Base-by-base conservation (phyloP, 2,797 vertebrate species). In the Liasis olivaceus region DNA sequence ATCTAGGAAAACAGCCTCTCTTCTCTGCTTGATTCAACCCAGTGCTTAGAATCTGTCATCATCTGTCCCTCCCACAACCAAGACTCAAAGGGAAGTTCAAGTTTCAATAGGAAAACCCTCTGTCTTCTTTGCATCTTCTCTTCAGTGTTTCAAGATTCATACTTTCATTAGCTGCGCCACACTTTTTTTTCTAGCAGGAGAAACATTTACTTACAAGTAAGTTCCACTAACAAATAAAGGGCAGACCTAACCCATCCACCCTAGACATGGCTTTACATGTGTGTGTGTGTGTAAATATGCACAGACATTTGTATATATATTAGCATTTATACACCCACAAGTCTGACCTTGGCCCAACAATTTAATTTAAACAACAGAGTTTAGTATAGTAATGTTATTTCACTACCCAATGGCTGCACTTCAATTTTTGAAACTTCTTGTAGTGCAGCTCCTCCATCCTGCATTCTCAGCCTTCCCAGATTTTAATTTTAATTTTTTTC, bases 401-500 rank as follows among this genome's bases (percentile, higher is more conserved):
- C n/a, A 89, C 31, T 47, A 15, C n/a, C 63, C 24, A 36, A 13
- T 54, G 31, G 51, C 26, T 87, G 24, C 2, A 59, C 17, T 26
- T n/a, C 54, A 47, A 1, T 24, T 64, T 63, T 12, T 81, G 20
- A 81, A 81, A 47, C 42, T 81, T 31, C n/a, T 54, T 56, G 90
- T 91, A 26, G 81, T 93, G 92, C 90, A 56, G 87, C 91, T 2
- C 69, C 60, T 94, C 28, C 56, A 0, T 85, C 22, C 2, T 42
- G 15, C 31, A 72, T 91, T 95, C 63, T 89, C 51, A 94, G 90
- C 47, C 15, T 28, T 14, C 47, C 7, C 93, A 90, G 5, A 85
- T 15, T 28, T 36, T 47, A 66, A 42, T 42, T 93, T 91, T 3
- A 72, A 63, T 77, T 11, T 11, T 86, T 36, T 13, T 59, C 62